Percentiles rank a stretch among this genome's conserved stretches.
Conservation (phyloP, 23 tunicate species). For the Oikopleura vanhoeffeni region DNA sequence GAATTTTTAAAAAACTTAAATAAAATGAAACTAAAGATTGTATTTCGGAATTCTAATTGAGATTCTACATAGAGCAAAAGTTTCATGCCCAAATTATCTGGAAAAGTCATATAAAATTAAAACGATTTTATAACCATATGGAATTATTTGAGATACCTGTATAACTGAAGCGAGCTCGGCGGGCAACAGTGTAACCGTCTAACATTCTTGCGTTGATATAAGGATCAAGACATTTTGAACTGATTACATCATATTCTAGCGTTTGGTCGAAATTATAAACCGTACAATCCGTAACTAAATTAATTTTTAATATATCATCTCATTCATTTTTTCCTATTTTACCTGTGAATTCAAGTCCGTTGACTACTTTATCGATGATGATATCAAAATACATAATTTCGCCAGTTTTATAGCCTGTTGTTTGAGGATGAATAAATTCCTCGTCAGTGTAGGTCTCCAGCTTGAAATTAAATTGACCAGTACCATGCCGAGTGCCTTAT, state of each 20-base stretch:
- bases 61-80: no score
- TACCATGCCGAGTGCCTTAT: not conserved
- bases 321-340: no score
- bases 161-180: not conserved
- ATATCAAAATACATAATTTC: conserved; percentile 12
- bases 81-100: no score
- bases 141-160: no score
- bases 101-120: no score
- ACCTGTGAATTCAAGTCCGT: conserved; percentile 7
- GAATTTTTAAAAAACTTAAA: no score
- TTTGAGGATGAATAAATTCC: not conserved
- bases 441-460: not conserved
- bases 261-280: not conserved
- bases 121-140: no score
- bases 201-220: not conserved
- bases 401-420: not conserved
- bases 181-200: not conserved
- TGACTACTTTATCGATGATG: not conserved
- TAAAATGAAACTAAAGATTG: no score
- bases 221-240: not conserved
- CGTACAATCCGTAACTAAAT: conserved; percentile 11
- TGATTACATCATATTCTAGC: not conserved
- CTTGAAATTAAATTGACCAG: not conserved
- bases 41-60: no score
- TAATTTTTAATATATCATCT: no score